These are phyloP conservation scores for Drosophila dunni DNA, from an alignment of 1,140 invertebrate genomes.

Conservation along the genomic window DNA sequence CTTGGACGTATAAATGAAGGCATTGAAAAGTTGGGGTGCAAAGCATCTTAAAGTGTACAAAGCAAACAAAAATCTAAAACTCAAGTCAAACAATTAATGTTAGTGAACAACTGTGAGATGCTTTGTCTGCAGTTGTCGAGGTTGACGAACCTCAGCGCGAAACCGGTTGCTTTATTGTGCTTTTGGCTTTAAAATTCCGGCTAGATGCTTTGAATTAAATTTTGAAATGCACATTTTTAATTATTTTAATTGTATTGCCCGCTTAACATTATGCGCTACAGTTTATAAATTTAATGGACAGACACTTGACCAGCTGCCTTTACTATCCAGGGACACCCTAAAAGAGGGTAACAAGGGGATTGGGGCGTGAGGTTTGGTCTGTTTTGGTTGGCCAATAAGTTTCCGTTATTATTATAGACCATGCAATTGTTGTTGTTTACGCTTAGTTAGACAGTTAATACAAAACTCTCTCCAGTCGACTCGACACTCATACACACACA, in stretches of 20 bases:
- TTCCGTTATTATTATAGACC: slow-evolving; percentile 72
- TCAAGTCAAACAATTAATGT: slow-evolving; percentile 1
- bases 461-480: slow-evolving; percentile 38
- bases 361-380: slow-evolving; percentile 28
- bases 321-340: slow-evolving; percentile 4
- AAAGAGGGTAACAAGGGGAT: not conserved
- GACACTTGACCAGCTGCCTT: slow-evolving; percentile 8
- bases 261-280: slow-evolving; percentile 5
- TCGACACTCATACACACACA: not conserved
- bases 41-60: not conserved
- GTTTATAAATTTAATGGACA: slow-evolving; percentile 1
- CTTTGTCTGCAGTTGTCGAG: slow-evolving; percentile 16
- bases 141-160: slow-evolving; percentile 12
- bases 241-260: slow-evolving; percentile 12
- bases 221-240: slow-evolving; percentile 11
- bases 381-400: slow-evolving; percentile 67
- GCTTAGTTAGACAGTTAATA: slow-evolving; percentile 70
- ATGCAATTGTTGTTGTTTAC: slow-evolving; percentile 53
- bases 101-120: slow-evolving; percentile 7
- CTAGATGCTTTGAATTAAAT: not conserved
- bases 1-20: not conserved
- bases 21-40: not conserved
- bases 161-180: slow-evolving; percentile 13
- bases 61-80: not conserved
- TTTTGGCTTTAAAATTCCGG: slow-evolving; percentile 1